Percentiles rank a stretch among this genome's conserved stretches.
phyloP scores from a whole-genome alignment of 1,140 invertebrate genomes.

The Zaprionus taronus region DNA sequence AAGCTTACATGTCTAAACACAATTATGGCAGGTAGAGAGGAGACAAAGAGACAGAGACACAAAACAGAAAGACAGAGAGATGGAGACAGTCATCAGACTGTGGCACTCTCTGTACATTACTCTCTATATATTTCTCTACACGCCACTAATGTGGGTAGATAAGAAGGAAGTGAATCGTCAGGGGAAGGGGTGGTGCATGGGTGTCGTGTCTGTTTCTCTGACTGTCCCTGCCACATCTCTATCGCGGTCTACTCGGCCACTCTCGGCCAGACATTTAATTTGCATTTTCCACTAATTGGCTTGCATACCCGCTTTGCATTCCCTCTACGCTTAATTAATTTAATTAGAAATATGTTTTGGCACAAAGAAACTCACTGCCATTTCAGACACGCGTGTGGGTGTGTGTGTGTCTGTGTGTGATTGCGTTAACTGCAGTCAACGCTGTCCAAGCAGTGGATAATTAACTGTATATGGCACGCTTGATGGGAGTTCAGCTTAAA shows the following conservation, averaged over 20 bases:
- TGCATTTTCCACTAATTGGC: constrained; percentile 81
- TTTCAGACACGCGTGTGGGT: constrained; percentile 31
- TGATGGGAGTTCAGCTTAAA: constrained; percentile 1
- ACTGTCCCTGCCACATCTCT: constrained; percentile 13
- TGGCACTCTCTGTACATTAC: constrained; percentile 19
- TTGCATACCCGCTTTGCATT: constrained; percentile 62
- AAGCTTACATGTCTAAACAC: constrained; percentile 79
- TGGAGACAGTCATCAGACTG: constrained; percentile 17
- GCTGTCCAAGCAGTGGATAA: constrained; percentile 15
- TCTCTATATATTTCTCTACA: background rate
- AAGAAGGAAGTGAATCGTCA: background rate
- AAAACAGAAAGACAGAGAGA: constrained; percentile 24
- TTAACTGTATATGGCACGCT: constrained; percentile 26
- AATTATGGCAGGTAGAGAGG: constrained; percentile 62
- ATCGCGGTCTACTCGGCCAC: constrained; percentile 25
- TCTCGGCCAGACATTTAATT: constrained; percentile 74
- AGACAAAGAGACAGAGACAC: constrained; percentile 53
- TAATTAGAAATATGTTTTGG: constrained; percentile 77
- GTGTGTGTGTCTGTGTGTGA: background rate
- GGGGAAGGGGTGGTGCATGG: background rate
- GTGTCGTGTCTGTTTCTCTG: background rate
- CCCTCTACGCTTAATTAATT: constrained; percentile 78
- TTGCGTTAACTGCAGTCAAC: background rate
- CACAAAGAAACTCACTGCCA: constrained; percentile 64
- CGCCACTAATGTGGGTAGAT: constrained; percentile 22